These are phyloP conservation scores for Drosophila prosaltans DNA, from an alignment of 1,140 invertebrate species.

Conservation along the genomic window DNA sequence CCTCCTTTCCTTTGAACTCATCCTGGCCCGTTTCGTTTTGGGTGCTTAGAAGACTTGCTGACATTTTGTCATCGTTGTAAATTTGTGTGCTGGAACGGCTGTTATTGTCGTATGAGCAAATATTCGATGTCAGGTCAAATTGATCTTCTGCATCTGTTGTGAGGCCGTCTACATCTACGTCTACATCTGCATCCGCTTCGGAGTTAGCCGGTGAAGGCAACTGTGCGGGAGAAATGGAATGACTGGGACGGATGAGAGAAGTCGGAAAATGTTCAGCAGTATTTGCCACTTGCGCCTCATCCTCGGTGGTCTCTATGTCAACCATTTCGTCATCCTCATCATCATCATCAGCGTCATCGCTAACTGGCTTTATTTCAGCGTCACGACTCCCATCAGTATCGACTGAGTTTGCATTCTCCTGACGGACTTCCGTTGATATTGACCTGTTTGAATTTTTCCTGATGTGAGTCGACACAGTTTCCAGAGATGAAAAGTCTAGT, in stretches of 20 bases:
- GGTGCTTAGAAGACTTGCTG: not conserved
- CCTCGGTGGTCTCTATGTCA: constrained; percentile 86
- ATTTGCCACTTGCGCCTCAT: constrained; percentile 63
- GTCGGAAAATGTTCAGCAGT: constrained; percentile 11
- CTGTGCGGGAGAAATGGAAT: not conserved
- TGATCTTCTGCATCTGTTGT: constrained; percentile 60
- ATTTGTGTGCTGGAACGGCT: constrained; percentile 35
- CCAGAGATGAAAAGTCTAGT: not conserved
- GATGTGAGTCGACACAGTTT: not conserved
- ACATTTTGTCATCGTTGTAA: constrained; percentile 22
- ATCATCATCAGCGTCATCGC: constrained; percentile 85
- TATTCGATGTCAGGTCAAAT: constrained; percentile 45
- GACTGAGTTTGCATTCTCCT: not conserved
- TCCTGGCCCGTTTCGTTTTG: constrained; percentile 17
- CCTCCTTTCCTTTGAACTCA: constrained; percentile 29
- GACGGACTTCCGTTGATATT: not conserved
- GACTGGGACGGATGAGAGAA: not conserved
- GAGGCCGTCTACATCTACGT: constrained; percentile 59
- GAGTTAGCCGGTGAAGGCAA: constrained; percentile 12
- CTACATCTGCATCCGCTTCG: constrained; percentile 57
- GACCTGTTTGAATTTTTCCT: constrained; percentile 23
- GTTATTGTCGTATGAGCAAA: constrained; percentile 37
- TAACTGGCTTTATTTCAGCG: not conserved
- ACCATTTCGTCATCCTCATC: constrained; percentile 86
- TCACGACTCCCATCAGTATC: not conserved